These are phyloP conservation scores for Ptyas mucosa DNA, from an alignment of 2,113 vertebrate species.

Conservation along the genomic window DNA sequence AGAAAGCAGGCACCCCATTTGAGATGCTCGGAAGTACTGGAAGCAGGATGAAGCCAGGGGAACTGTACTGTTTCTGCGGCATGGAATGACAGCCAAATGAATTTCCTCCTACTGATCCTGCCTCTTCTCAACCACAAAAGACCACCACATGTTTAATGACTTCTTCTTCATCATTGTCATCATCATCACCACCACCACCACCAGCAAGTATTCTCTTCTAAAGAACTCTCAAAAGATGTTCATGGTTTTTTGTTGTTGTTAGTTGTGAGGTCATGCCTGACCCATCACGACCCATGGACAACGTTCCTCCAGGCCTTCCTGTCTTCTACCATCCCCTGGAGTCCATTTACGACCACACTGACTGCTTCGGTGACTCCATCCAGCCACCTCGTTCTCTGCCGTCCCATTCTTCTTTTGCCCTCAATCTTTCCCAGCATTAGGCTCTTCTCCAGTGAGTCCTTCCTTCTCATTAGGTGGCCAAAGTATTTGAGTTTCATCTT, in stretches of 20 bases:
- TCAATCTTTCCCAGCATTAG: too few species aligned
- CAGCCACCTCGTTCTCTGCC: too few species aligned
- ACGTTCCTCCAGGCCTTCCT: too few species aligned
- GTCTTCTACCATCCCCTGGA: too few species aligned
- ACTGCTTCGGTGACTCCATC: too few species aligned
- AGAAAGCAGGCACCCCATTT: background rate
- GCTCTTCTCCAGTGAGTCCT: too few species aligned
- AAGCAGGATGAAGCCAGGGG: background rate
- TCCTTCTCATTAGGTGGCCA: too few species aligned
- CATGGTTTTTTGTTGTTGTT: background rate
- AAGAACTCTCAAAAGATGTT: background rate
- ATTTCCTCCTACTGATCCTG: background rate
- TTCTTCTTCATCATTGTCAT: background rate
- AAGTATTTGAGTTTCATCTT: too few species aligned
- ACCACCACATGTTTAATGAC: background rate
- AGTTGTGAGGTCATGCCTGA: too few species aligned
- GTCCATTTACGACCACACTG: too few species aligned
- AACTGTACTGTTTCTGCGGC: background rate
- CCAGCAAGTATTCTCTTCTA: background rate
- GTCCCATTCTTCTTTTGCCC: too few species aligned
- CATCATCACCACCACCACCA: background rate
- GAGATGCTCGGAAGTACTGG: background rate
- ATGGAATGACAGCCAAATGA: background rate
- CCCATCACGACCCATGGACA: too few species aligned
- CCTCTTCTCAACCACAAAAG: background rate